Conservation (phyloP, 2,113 vertebrate species). For the Clinocottus analis region DNA sequence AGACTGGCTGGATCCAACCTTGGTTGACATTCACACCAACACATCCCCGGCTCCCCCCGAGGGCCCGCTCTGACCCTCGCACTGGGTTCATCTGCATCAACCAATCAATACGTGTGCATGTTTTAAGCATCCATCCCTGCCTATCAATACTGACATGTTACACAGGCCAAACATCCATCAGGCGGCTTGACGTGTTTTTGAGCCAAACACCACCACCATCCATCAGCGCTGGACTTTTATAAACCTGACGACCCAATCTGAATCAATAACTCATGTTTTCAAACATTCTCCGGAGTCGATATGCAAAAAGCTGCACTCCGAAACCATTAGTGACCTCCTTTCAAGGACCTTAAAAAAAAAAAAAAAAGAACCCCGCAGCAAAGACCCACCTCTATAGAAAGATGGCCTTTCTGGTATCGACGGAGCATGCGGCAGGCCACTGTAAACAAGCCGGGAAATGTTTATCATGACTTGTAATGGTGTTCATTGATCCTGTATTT, state of each 20-base stretch:
- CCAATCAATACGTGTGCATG: conserved; percentile 76
- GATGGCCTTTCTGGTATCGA: conserved; percentile 46
- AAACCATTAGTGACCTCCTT: conserved; percentile 54
- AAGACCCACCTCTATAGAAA: conserved; percentile 6
- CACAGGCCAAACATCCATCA: conserved; percentile 70
- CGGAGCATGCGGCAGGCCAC: conserved; percentile 4
- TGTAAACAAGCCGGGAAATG: conserved; percentile 51
- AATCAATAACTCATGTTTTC: conserved; percentile 71
- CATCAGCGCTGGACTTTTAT: conserved; percentile 64
- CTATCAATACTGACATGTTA: conserved; percentile 71
- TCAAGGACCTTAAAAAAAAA: conserved; percentile 57
- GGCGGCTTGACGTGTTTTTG: conserved; percentile 60
- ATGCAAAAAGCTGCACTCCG: conserved; percentile 42
- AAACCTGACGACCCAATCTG: conserved; percentile 58
- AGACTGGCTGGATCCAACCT: conserved; percentile 65
- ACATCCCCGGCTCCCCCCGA: conserved; percentile 36
- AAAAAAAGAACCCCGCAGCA: conserved; percentile 45
- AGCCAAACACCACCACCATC: conserved; percentile 50
- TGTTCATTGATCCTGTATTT: conserved; percentile 57
- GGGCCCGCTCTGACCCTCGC: conserved; percentile 63
- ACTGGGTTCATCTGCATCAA: conserved; percentile 65
- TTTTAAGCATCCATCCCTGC: conserved; percentile 61
- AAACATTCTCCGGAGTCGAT: conserved; percentile 48
- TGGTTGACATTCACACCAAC: conserved; percentile 76
- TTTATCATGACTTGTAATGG: conserved; percentile 33